Conservation (phyloP, 1,140 invertebrate species). For the Diachasmimorpha longicaudata region DNA sequence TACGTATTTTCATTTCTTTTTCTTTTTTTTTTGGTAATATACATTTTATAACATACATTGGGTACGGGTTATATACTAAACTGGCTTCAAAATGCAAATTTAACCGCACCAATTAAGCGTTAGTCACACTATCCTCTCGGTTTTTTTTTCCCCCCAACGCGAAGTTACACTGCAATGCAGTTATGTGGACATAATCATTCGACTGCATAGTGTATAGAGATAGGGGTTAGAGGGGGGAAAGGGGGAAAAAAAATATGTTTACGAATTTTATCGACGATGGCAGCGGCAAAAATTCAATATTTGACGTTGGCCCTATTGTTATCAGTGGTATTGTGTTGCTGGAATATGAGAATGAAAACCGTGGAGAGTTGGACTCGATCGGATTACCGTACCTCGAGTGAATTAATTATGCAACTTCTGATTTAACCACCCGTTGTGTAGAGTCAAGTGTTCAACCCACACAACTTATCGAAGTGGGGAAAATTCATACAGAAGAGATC, state of each 20-base stretch:
- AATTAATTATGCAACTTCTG: constrained; percentile 57
- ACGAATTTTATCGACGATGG: background rate
- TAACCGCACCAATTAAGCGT: constrained; percentile 54
- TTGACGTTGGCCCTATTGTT: background rate
- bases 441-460: constrained; percentile 23
- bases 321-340: background rate
- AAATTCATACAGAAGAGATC: background rate
- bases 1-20: background rate
- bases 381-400: constrained; percentile 23
- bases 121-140: constrained; percentile 32
- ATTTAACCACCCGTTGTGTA: constrained; percentile 43
- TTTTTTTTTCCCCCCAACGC: background rate
- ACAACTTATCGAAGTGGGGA: background rate
- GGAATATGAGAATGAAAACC: constrained; percentile 23
- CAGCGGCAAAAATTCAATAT: background rate
- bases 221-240: too few relatives aligned
- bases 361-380: constrained; percentile 9
- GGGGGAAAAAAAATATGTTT: background rate
- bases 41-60: background rate
- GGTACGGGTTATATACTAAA: background rate
- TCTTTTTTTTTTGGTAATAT: background rate
- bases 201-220: background rate
- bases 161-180: constrained; percentile 20
- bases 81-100: constrained; percentile 45
- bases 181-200: constrained; percentile 10